A percentile compares a stretch with the other conserved stretches of the same genome.
These are phyloP conservation scores for Trochalopteron elliotii DNA, from an alignment of 2,113 vertebrate species.

Conservation along the genomic window DNA sequence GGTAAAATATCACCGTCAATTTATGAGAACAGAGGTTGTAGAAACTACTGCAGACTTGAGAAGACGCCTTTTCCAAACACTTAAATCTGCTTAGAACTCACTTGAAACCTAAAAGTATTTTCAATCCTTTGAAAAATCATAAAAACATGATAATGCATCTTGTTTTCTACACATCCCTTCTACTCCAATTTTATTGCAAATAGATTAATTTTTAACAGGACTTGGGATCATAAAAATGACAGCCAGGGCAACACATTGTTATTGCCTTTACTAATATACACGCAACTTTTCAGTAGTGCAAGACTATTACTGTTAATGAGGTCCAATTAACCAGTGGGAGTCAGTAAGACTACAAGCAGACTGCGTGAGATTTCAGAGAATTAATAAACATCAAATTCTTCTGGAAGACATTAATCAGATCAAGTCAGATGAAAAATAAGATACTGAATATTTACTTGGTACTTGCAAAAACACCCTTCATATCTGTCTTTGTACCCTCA, in stretches of 20 bases:
- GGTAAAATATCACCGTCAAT: conserved; percentile 22
- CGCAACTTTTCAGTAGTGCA: background rate
- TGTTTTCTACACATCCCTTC: background rate
- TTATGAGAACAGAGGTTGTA: conserved; percentile 3
- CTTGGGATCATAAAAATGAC: background rate
- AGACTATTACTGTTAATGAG: background rate
- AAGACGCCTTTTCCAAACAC: background rate
- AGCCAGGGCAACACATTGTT: background rate
- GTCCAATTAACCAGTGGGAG: background rate
- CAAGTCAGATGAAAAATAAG: background rate
- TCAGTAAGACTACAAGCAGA: background rate
- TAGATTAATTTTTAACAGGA: background rate
- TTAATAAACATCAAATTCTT: background rate
- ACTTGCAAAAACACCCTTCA: background rate
- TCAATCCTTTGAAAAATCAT: background rate
- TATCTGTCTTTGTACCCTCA: background rate
- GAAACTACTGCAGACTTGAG: background rate
- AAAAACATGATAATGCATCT: background rate
- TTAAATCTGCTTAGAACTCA: background rate
- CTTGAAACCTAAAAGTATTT: background rate
- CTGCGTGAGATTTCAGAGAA: background rate
- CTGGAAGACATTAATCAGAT: background rate
- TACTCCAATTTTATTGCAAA: background rate
- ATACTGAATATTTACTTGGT: background rate
- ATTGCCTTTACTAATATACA: background rate